Base-by-base conservation (phyloP, 2,797 vertebrate species). In the Podarcis lilfordi region DNA sequence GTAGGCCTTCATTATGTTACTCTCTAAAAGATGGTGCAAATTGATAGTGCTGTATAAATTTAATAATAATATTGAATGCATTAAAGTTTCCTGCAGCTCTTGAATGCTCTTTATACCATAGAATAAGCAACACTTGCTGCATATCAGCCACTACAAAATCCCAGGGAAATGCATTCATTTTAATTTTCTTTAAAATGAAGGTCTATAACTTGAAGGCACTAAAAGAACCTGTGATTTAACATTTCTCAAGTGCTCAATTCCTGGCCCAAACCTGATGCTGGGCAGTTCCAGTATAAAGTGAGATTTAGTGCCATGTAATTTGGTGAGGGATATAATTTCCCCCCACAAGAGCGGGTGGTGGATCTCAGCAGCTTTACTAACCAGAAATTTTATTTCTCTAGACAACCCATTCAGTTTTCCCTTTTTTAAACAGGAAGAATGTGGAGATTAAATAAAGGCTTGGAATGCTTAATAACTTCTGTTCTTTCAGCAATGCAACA, bases 221-320 rank as follows among this genome's bases (percentile, higher is more conserved):
- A 35, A 87, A 87, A 90, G 74, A 72, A 55, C 45, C 61, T 75
- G 9, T 71, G 15, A 32, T 91, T 55, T 87, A 71, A 82, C 92
- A 69, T 88, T 92, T 95, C 91, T 87, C 45, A 76, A 87, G 21
- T 11, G 50, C 64, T 92, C 90, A 84, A 83, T 88, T 91, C 86
- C 50, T 86, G 50, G 2, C 0, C 0, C 84, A 85, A 88, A 85
- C 88, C 88, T 86, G 66, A 40, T 87, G 37, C 83, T 92, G 89
- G 93, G 88, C 80, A 89, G 80, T 35, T 85, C n/a, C 85, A 55
- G 13, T 86, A 92, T 25, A 69, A 89, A 75, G 88, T 88, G 55
- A 89, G 80, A 86, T 75, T 89, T 4, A 0, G 23, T 82, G n/a
- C 90, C 79, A 37, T 68, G 71, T 40, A 81, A 35, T 80, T 86